Base-by-base conservation (phyloP, 2,113 vertebrate species). In the Zosterops pallidus region DNA sequence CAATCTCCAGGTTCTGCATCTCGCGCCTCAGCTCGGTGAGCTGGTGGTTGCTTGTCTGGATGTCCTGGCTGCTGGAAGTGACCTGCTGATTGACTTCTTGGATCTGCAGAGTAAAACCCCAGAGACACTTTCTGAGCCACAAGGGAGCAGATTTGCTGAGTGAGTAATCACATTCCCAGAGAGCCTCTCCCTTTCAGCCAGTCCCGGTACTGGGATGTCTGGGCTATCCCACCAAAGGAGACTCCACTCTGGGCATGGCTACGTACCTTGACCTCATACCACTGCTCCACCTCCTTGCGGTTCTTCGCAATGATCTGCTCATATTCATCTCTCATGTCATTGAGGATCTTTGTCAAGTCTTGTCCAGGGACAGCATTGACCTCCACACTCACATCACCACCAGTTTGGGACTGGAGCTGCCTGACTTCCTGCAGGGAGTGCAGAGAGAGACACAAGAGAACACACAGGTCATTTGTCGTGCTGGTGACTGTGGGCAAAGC, bases 1-100 rank as follows among this genome's bases (percentile, higher is more conserved):
- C 97, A 1, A 98, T 97, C 96, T 79, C 97, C 85, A 98, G 96
- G 44, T 95, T 92, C 1, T 98, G 98, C 75, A 96, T 74, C 0
- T 37, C 95, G 2, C 97, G 97, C 65, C 92, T 92, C 82, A 97
- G 69, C 55, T 98, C 98, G 0, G 90, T 97, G 63, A 98, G 92
- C 94, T 98, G 96, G 0, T 95, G 74, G 92, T 92, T 97, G 65
- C 95, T 97, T 5, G 55, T 57, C 55, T 57, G 55, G 55, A 57
- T 57, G 55, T 57, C 55, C 55, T 57, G 55, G 55, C 55, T 57
- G 55, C 55, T 57, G 55, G 55, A 57, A 57, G 55, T 57, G 55
- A 57, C 55, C 55, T 57, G 55, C 55, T 57, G 55, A 14, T 57
- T 57, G 55, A 57, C 55, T n/a, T 57, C 55, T 57, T 57, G 55